A percentile compares a stretch with the other conserved stretches of the same genome.
Evolutionary conservation across 2,797 vertebrate genomes (phyloP).

Genomic region (Crenuchus spilurus): DNA sequence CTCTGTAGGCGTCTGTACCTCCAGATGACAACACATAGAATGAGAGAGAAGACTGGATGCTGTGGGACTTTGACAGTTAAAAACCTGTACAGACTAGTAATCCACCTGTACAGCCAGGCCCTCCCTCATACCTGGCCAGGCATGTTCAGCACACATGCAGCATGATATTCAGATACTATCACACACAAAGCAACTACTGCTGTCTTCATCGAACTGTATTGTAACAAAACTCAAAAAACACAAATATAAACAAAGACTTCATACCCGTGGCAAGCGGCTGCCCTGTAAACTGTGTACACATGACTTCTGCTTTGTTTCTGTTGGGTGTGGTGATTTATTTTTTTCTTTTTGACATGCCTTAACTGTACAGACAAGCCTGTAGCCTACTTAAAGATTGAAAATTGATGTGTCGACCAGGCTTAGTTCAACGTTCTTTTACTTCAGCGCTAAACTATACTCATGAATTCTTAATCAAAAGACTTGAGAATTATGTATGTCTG

Average conservation of each 20-base stretch:
- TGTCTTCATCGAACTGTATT: slow-evolving; percentile 55
- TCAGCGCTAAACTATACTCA: slow-evolving; percentile 1
- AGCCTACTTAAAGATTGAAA: slow-evolving; percentile 29
- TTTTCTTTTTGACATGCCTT: slow-evolving; percentile 75
- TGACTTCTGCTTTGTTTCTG: slow-evolving; percentile 53
- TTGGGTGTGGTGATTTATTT: slow-evolving; percentile 63
- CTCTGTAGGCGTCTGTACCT: slow-evolving; percentile 7
- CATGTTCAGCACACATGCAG: slow-evolving; percentile 45
- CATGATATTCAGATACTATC: slow-evolving; percentile 18
- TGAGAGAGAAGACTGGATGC: slow-evolving; percentile 40
- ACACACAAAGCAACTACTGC: slow-evolving; percentile 9
- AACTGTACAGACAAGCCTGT: slow-evolving; percentile 75
- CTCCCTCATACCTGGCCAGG: slow-evolving; percentile 39
- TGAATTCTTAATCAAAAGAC: background rate
- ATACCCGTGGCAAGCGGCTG: slow-evolving; percentile 36
- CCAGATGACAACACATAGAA: slow-evolving; percentile 3
- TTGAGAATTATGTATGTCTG: background rate
- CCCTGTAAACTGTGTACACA: slow-evolving; percentile 55
- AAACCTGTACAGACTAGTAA: slow-evolving; percentile 51
- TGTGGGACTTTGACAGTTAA: slow-evolving; percentile 58
- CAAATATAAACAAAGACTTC: slow-evolving; percentile 27
- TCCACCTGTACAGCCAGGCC: slow-evolving; percentile 61
- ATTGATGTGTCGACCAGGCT: background rate
- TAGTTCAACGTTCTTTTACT: slow-evolving; percentile 21
- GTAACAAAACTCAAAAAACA: slow-evolving; percentile 63